phyloP scores from a whole-genome alignment of 2,797 vertebrate genomes.

The Cetoscarus ocellatus region DNA sequence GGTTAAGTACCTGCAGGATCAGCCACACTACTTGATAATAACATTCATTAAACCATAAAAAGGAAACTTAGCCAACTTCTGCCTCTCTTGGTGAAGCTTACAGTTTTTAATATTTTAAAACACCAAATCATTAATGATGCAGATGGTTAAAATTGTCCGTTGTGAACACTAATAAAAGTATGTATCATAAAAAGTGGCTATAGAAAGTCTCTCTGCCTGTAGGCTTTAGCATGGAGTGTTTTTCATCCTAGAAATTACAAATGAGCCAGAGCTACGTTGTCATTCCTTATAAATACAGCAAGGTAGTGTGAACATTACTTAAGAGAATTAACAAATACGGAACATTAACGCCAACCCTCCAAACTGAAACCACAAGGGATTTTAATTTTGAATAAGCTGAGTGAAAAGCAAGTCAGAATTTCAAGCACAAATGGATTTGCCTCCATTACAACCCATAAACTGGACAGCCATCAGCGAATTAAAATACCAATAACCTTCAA shows the following conservation, averaged over 20 bases:
- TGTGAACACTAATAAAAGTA: not conserved
- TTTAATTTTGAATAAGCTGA: not conserved
- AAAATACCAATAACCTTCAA: conserved; percentile 17
- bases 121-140: not conserved
- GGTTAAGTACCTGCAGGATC: too few relatives aligned
- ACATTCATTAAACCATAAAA: too few relatives aligned
- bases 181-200: not conserved
- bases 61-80: too few relatives aligned
- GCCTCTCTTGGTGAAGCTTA: too few relatives aligned
- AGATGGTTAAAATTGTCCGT: not conserved
- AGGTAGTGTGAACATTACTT: not conserved
- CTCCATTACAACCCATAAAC: not conserved
- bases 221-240: not conserved
- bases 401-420: not conserved
- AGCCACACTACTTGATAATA: too few relatives aligned
- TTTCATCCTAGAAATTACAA: not conserved
- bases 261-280: not conserved
- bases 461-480: conserved; percentile 3
- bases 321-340: not conserved
- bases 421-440: not conserved
- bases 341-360: too few relatives aligned
- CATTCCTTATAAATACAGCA: not conserved
- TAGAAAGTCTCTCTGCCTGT: not conserved
- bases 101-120: not conserved
- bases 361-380: not conserved